phyloP scores from a whole-genome alignment of 1,140 invertebrate species.

The Amphibalanus amphitrite region DNA sequence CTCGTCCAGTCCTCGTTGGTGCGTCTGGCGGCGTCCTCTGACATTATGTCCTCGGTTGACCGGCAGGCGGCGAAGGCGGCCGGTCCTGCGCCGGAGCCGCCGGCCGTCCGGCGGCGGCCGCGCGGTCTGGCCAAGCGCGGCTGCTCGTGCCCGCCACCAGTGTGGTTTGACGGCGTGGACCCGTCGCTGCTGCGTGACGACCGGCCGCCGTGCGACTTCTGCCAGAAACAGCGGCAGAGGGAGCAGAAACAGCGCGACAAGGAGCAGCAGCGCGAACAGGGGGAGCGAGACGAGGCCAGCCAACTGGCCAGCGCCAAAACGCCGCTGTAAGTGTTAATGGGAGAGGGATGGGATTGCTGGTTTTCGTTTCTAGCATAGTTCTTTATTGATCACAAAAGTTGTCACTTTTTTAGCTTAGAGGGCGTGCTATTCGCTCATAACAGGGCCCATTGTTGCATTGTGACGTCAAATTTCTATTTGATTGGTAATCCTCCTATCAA shows the following conservation, averaged over 20 bases:
- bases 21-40: no score
- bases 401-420: no score
- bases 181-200: conserved; percentile 25
- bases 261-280: not conserved
- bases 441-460: no score
- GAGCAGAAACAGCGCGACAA: not conserved
- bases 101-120: no score
- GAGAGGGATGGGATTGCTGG: no score
- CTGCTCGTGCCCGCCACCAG: conserved; percentile 18
- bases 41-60: not conserved
- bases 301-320: conserved; percentile 10
- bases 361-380: no score
- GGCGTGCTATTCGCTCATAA: no score
- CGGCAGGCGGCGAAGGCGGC: not conserved
- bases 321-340: not conserved
- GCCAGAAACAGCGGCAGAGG: not conserved
- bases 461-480: no score
- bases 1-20: no score
- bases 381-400: no score
- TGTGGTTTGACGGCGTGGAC: conserved; percentile 35
- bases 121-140: not conserved
- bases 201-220: not conserved
- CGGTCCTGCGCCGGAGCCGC: no score
- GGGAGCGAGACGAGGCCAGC: not conserved
- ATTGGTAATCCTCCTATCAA: no score